A percentile compares a stretch with the other conserved stretches of the same genome.
phyloP scores from a whole-genome alignment of 2,797 vertebrate species.

The Diplodus puntazzo region DNA sequence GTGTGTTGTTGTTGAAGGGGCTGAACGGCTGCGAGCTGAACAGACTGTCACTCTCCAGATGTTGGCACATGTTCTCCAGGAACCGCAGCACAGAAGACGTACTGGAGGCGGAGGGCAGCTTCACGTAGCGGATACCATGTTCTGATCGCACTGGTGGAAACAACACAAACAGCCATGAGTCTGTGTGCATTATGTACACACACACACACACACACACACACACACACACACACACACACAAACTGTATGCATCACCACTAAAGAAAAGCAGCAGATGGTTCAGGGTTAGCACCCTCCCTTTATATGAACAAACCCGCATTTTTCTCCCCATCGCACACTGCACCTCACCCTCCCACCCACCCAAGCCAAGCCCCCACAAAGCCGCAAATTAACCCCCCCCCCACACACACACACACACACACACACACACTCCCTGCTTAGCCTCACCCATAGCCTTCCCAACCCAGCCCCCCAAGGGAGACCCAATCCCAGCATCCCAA shows the following conservation, averaged over 20 bases:
- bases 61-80: conserved; percentile 95
- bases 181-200: background rate
- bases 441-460: conserved; percentile 37
- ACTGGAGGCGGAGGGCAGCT: conserved; percentile 94
- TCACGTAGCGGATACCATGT: conserved; percentile 92
- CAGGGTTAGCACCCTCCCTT: conserved; percentile 67
- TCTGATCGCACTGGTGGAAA: conserved; percentile 90
- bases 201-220: conserved; percentile 14
- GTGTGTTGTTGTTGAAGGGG: conserved; percentile 80
- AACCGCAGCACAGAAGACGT: conserved; percentile 95
- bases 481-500: conserved; percentile 81
- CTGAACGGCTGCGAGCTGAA: conserved; percentile 97
- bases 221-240: conserved; percentile 18
- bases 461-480: conserved; percentile 71
- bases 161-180: conserved; percentile 46
- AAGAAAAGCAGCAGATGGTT: conserved; percentile 83
- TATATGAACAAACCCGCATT: conserved; percentile 49
- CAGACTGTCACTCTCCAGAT: conserved; percentile 93
- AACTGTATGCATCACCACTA: conserved; percentile 44
- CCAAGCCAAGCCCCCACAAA: conserved; percentile 79
- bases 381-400: conserved; percentile 72
- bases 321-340: conserved; percentile 50
- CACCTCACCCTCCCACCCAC: conserved; percentile 56
- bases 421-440: background rate
- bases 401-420: no score